Evolutionary conservation across 2,797 vertebrate genomes (phyloP).

Genomic region (Nyctibius grandis): DNA sequence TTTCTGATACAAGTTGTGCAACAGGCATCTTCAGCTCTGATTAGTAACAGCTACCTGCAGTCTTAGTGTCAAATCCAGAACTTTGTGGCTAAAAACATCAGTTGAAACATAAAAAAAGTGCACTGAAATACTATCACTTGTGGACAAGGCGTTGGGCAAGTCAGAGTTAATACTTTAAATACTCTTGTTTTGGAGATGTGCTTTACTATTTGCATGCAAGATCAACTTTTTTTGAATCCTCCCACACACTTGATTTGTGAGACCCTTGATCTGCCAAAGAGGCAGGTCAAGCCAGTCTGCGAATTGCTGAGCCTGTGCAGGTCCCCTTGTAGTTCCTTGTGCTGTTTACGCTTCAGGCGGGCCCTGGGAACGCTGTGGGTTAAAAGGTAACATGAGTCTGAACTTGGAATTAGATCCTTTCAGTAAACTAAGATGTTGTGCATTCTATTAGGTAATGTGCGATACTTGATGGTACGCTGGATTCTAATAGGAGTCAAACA

Average conservation of each 20-base stretch:
- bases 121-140: neutral
- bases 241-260: slow-evolving; percentile 9
- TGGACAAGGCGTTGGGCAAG: neutral
- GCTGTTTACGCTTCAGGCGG: neutral
- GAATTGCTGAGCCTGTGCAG: slow-evolving; percentile 20
- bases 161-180: slow-evolving; percentile 5
- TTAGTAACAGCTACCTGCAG: neutral
- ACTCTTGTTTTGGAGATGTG: neutral
- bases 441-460: neutral
- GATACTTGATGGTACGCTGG: neutral
- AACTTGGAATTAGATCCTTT: neutral
- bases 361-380: neutral
- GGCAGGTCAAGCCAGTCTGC: neutral
- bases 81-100: neutral
- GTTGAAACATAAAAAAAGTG: neutral
- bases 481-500: neutral
- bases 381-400: neutral
- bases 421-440: neutral
- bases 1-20: neutral
- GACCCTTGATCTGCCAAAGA: neutral
- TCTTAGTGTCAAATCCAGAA: neutral
- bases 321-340: neutral
- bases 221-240: neutral
- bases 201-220: neutral
- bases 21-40: neutral